Percentiles rank a stretch among this genome's conserved stretches.
phyloP scores from a whole-genome alignment of 2,888 invertebrate species.

The Trichacis sp. region DNA sequence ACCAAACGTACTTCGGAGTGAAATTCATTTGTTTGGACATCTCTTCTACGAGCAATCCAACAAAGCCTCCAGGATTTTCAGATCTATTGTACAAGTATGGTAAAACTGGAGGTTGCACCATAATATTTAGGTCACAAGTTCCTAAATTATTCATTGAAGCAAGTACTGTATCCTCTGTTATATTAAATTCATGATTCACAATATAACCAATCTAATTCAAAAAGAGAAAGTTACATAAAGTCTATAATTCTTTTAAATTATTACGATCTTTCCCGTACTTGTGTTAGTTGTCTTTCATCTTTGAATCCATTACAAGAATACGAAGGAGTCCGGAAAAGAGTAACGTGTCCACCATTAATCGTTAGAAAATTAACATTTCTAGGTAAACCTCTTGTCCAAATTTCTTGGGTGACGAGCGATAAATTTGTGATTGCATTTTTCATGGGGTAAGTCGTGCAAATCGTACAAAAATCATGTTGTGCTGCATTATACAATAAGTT shows the following conservation, averaged over 20 bases:
- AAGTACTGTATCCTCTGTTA: conserved; percentile 2
- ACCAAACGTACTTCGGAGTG: conserved; percentile 37
- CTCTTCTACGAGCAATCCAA: conserved; percentile 35
- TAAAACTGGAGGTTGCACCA: conserved; percentile 41
- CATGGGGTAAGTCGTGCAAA: conserved; percentile 26
- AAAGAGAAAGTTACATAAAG: too few relatives aligned
- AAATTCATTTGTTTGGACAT: conserved; percentile 40
- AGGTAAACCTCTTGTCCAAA: conserved; percentile 31
- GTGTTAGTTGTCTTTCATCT: conserved; percentile 15
- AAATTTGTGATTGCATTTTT: conserved; percentile 5
- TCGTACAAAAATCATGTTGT: conserved; percentile 26
- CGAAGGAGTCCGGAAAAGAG: conserved; percentile 18
- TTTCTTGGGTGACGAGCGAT: conserved; percentile 9
- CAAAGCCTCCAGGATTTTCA: conserved; percentile 34
- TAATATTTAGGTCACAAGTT: conserved; percentile 43
- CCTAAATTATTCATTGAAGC: conserved; percentile 35
- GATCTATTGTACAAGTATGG: conserved; percentile 36
- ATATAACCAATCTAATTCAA: conserved; percentile 15
- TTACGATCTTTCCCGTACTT: too few relatives aligned
- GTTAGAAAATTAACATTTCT: conserved; percentile 25
- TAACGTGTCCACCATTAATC: conserved; percentile 12
- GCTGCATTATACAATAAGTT: not conserved
- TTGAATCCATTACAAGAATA: conserved; percentile 8
- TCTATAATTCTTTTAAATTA: too few relatives aligned
- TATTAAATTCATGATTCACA: conserved; percentile 9